A percentile compares a stretch with the other conserved stretches of the same genome.
Evolutionary conservation across 2,113 vertebrate genomes (phyloP).

Genomic region (Anolis sagrei): DNA sequence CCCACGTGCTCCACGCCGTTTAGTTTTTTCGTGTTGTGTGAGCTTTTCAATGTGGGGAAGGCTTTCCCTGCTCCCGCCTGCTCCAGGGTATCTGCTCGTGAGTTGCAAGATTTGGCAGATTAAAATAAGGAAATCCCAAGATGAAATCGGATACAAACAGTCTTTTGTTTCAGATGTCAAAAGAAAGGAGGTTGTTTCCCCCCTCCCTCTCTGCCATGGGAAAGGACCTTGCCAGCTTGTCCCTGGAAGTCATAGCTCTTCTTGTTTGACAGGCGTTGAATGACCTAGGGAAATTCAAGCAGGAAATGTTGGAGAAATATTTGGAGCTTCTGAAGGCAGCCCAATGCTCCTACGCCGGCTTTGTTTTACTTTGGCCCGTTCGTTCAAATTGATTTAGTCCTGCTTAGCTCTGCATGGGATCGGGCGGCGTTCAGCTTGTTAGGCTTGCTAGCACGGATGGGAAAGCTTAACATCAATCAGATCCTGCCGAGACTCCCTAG

Average conservation of each 20-base stretch:
- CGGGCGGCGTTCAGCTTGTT: no score
- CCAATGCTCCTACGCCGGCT: not conserved
- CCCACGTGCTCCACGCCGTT: no score
- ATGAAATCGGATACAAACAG: constrained; percentile 39
- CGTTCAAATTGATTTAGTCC: not conserved
- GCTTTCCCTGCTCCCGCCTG: not conserved
- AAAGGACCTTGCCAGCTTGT: not conserved
- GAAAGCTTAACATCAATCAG: constrained; percentile 6
- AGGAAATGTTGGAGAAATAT: not conserved
- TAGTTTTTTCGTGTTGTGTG: not conserved
- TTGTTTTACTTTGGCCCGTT: not conserved
- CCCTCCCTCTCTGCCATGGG: not conserved
- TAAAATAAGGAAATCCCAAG: constrained; percentile 26
- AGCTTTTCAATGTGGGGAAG: not conserved
- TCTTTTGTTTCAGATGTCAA: constrained; percentile 60
- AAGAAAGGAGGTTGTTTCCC: constrained; percentile 48
- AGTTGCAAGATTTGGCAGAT: constrained; percentile 14
- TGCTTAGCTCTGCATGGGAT: not conserved
- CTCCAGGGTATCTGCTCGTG: not conserved
- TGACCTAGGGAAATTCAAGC: constrained; percentile 9
- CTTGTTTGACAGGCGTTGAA: constrained; percentile 12
- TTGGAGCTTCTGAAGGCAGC: not conserved
- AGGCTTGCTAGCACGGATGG: not conserved
- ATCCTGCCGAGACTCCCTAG: not conserved
- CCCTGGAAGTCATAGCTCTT: constrained; percentile 4